phyloP scores from a whole-genome alignment of 2,113 vertebrate species.

The Oncorhynchus kisutch region DNA sequence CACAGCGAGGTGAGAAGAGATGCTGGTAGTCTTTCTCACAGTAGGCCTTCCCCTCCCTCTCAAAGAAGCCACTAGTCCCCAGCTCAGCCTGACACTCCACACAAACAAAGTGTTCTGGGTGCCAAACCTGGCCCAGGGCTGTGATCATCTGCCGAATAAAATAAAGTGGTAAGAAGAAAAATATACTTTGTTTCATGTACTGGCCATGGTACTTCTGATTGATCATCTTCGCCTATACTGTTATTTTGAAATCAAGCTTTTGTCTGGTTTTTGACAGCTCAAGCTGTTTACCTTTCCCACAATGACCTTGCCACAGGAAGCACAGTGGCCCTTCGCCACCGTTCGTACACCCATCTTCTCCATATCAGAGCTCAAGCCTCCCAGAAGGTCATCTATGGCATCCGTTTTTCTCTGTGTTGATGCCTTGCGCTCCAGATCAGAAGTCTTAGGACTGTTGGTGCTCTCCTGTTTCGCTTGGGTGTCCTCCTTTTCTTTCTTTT shows the following conservation, averaged over 20 bases:
- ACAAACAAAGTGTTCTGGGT: constrained; percentile 88
- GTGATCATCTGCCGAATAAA: constrained; percentile 76
- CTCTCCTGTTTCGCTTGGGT: constrained; percentile 18
- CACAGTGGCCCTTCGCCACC: constrained; percentile 76
- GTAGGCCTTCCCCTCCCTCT: constrained; percentile 78
- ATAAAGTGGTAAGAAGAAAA: too few relatives aligned
- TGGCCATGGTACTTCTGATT: background rate
- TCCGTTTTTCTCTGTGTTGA: constrained; percentile 42
- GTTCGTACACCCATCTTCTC: constrained; percentile 85
- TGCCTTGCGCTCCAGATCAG: constrained; percentile 27
- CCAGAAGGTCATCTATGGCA: constrained; percentile 81
- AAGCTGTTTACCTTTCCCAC: constrained; percentile 78
- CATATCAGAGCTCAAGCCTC: constrained; percentile 80
- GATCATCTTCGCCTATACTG: background rate
- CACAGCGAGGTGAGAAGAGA: constrained; percentile 82
- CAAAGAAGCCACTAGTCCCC: constrained; percentile 77
- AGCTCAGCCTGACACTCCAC: constrained; percentile 76
- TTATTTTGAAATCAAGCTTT: background rate
- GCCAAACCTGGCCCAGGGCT: constrained; percentile 85
- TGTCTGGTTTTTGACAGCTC: background rate
- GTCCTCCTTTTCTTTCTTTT: constrained; percentile 5
- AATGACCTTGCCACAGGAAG: constrained; percentile 82
- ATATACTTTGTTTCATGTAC: background rate
- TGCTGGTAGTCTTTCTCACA: constrained; percentile 85
- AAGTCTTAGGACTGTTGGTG: background rate